phyloP scores from a whole-genome alignment of 2,888 invertebrate genomes.

The Onchidella celtica region DNA sequence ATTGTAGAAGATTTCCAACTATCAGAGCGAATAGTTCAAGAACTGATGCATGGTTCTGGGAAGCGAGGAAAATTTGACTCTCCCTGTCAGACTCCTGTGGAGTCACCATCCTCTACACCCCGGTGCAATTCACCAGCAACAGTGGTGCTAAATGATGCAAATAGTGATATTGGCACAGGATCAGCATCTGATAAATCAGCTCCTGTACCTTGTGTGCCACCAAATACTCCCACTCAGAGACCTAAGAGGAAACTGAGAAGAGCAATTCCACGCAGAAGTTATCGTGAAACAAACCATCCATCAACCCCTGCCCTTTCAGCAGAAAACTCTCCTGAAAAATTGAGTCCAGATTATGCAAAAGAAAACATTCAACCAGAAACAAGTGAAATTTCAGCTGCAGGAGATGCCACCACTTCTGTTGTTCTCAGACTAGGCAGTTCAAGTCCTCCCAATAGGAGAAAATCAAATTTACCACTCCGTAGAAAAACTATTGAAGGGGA shows the following conservation, averaged over 20 bases:
- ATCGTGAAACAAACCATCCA: slow-evolving; percentile 34
- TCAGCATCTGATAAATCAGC: slow-evolving; percentile 19
- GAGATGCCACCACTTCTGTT: slow-evolving; percentile 7
- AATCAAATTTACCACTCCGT: slow-evolving; percentile 40
- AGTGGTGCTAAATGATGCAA: slow-evolving; percentile 56
- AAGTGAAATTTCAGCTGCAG: not conserved
- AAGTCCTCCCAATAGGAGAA: slow-evolving; percentile 42
- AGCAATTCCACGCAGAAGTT: slow-evolving; percentile 54
- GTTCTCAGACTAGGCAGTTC: slow-evolving; percentile 35
- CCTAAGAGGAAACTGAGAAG: slow-evolving; percentile 53
- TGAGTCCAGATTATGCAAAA: not conserved
- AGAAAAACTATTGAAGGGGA: slow-evolving; percentile 49
- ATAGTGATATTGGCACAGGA: slow-evolving; percentile 58
- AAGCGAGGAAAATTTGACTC: slow-evolving; percentile 54
- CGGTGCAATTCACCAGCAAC: slow-evolving; percentile 69
- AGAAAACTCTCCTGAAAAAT: slow-evolving; percentile 43
- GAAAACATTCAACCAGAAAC: not conserved
- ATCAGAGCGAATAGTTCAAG: slow-evolving; percentile 69
- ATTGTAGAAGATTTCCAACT: slow-evolving; percentile 71
- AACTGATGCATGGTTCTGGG: slow-evolving; percentile 60
- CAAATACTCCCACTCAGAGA: slow-evolving; percentile 68
- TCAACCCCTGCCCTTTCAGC: slow-evolving; percentile 45
- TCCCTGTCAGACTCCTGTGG: slow-evolving; percentile 60
- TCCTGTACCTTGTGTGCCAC: slow-evolving; percentile 59
- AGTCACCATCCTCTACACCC: slow-evolving; percentile 68